These are phyloP conservation scores for Lasioglossum morio DNA, from an alignment of 2,888 invertebrate genomes.

Conservation along the genomic window DNA sequence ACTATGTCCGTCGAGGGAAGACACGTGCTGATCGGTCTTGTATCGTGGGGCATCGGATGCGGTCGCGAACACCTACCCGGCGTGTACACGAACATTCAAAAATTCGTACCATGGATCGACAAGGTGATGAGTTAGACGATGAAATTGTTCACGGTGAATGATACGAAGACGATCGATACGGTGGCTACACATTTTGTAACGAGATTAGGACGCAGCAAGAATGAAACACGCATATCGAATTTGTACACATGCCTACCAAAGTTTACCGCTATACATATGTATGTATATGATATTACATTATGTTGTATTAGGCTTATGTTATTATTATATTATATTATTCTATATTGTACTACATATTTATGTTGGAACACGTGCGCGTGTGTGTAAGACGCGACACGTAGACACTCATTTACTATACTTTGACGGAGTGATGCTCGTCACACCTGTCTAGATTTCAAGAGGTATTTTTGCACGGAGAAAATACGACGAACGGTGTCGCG, in stretches of 20 bases:
- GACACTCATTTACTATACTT: not conserved
- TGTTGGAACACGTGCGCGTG: not conserved
- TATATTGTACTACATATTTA: not conserved
- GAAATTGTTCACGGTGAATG: not conserved
- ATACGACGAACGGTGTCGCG: not conserved
- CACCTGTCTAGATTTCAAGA: not conserved
- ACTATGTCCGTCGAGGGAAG: constrained; percentile 94
- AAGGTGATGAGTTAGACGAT: constrained; percentile 89
- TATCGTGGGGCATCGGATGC: constrained; percentile 97
- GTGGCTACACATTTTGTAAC: not conserved
- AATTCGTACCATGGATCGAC: constrained; percentile 96
- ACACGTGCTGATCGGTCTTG: constrained; percentile 94
- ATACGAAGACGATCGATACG: not conserved
- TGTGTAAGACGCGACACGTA: not conserved
- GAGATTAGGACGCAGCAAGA: not conserved
- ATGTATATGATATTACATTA: not conserved
- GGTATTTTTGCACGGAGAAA: not conserved
- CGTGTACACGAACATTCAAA: constrained; percentile 96
- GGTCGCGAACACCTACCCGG: constrained; percentile 95
- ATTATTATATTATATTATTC: not conserved
- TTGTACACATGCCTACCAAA: constrained; percentile 10
- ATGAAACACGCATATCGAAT: not conserved
- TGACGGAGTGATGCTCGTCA: not conserved
- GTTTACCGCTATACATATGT: not conserved
- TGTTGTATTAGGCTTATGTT: not conserved